These are phyloP conservation scores for Lycopodina hypogea DNA, from an alignment of 37 sponge, comb jelly and placozoan genomes.

Conservation along the genomic window DNA sequence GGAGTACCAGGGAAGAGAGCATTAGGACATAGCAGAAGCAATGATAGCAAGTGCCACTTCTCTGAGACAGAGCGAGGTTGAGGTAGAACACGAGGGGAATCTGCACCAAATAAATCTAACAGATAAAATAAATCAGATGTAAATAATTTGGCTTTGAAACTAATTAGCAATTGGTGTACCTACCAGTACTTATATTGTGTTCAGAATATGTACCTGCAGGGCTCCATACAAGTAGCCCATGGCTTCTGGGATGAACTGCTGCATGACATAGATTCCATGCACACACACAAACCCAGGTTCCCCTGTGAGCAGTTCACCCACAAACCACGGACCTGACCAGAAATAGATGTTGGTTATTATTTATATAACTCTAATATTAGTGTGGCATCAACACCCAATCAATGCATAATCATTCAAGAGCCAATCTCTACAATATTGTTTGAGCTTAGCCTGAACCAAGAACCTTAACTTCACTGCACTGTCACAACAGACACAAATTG, in stretches of 20 bases:
- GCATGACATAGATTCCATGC: constrained; percentile 63
- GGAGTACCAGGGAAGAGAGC: constrained; percentile 10
- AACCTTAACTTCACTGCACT: too few species aligned
- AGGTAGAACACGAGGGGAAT: constrained; percentile 42
- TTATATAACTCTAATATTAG: too few species aligned
- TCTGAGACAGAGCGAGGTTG: constrained; percentile 10
- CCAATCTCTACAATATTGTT: too few species aligned
- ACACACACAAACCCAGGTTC: constrained; percentile 56
- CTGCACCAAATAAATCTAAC: constrained; percentile 32
- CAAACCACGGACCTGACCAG: constrained; percentile 84
- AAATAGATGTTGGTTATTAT: too few species aligned
- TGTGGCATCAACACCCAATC: too few species aligned
- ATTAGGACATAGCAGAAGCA: constrained; percentile 8
- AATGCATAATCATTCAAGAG: too few species aligned
- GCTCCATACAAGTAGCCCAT: constrained; percentile 66
- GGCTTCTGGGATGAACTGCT: constrained; percentile 64
- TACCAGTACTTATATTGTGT: not conserved
- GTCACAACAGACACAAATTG: too few species aligned
- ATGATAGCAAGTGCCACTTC: not conserved
- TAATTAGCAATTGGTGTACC: too few species aligned
- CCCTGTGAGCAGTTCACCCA: constrained; percentile 73
- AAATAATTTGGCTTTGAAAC: too few species aligned
- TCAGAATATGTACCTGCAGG: constrained; percentile 44
- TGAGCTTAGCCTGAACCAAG: too few species aligned
- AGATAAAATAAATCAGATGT: not conserved